These are phyloP conservation scores for Dasyurus viverrinus DNA, from an alignment of 2,113 vertebrate species.

Conservation along the genomic window DNA sequence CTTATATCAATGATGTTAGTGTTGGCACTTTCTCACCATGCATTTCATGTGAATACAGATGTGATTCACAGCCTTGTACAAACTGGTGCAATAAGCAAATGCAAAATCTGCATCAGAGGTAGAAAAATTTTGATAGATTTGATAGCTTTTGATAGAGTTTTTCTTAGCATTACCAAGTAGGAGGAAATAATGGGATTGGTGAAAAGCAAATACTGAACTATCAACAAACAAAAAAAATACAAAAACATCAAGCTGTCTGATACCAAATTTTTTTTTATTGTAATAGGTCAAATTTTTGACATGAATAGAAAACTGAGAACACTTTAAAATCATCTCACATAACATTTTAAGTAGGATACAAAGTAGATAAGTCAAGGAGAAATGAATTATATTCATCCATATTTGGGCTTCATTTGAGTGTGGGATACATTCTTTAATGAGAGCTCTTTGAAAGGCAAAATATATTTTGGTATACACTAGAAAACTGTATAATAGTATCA, in stretches of 20 bases:
- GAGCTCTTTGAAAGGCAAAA: neutral
- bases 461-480: neutral
- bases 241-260: neutral
- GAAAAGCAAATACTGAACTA: neutral
- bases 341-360: neutral
- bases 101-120: neutral
- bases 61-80: neutral
- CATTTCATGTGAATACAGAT: neutral
- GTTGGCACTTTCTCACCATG: neutral
- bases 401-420: neutral
- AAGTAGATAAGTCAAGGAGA: neutral
- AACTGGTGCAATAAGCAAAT: neutral
- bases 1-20: neutral
- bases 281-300: neutral
- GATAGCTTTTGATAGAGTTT: too few species aligned
- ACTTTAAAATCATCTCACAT: neutral
- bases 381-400: neutral
- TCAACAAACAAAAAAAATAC: neutral
- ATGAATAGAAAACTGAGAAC: neutral
- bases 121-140: neutral
- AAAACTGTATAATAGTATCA: neutral
- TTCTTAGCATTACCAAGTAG: neutral
- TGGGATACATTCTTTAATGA: neutral
- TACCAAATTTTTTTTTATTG: neutral
- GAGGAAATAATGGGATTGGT: neutral